A percentile compares a stretch with the other conserved stretches of the same genome.
Conservation (phyloP, 2,113 vertebrate species). For the Rattus norvegicus region DNA sequence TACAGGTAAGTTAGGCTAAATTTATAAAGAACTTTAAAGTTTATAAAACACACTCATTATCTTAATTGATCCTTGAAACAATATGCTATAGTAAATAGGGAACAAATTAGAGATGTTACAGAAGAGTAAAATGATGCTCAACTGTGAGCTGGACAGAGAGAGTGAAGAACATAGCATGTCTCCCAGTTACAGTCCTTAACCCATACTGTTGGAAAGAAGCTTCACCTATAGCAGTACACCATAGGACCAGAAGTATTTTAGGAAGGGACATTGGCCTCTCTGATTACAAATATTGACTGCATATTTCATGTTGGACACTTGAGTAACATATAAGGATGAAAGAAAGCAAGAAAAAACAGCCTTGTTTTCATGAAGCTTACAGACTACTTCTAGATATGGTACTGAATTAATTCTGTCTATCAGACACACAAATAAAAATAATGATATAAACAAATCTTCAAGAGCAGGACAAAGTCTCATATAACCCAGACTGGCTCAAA, state of each 20-base stretch:
- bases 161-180: background rate
- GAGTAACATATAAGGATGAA: background rate
- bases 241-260: background rate
- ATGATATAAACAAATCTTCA: no score
- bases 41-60: background rate
- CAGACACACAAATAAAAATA: no score
- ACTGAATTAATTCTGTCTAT: background rate
- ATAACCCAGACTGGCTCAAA: background rate
- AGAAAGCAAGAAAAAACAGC: background rate
- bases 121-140: background rate
- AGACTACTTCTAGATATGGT: background rate
- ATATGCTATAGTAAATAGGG: background rate
- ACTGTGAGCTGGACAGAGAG: background rate
- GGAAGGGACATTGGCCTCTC: background rate
- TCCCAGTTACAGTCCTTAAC: background rate
- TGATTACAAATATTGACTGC: background rate
- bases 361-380: background rate
- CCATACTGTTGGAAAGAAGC: background rate
- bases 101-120: background rate
- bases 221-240: no score
- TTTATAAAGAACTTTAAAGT: slow-evolving; percentile 3
- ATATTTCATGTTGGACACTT: background rate
- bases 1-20: slow-evolving; percentile 15
- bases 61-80: slow-evolving; percentile 21
- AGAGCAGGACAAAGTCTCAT: background rate